These are phyloP conservation scores for Lordiphosa stackelbergi DNA, from an alignment of 1,140 invertebrate genomes.

Conservation along the genomic window DNA sequence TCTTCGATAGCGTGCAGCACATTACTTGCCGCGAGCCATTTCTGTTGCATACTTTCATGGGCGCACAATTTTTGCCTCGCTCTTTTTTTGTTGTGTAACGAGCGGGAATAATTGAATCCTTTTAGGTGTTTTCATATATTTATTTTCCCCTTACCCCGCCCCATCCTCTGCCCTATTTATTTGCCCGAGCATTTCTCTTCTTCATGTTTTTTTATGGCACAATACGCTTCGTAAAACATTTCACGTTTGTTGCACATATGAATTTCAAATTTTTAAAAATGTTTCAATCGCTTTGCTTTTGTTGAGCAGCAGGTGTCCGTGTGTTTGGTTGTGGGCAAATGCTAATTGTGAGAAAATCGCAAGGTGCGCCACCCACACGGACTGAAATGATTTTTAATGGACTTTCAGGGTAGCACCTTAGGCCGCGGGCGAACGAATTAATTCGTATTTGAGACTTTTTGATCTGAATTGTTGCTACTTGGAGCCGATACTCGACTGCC, in stretches of 20 bases:
- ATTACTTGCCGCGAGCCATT: slow-evolving; percentile 71
- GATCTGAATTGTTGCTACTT: slow-evolving; percentile 1
- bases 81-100: slow-evolving; percentile 62
- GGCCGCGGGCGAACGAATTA: slow-evolving; percentile 54
- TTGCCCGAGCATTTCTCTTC: slow-evolving; percentile 28
- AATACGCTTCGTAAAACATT: slow-evolving; percentile 73
- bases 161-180: background rate
- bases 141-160: slow-evolving; percentile 31
- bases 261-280: slow-evolving; percentile 76
- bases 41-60: slow-evolving; percentile 72
- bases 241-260: slow-evolving; percentile 75
- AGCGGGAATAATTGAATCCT: slow-evolving; percentile 75
- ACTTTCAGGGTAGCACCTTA: slow-evolving; percentile 49
- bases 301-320: slow-evolving; percentile 30
- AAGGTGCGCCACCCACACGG: slow-evolving; percentile 56
- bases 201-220: slow-evolving; percentile 68
- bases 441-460: slow-evolving; percentile 19
- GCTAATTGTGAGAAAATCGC: slow-evolving; percentile 74
- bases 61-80: slow-evolving; percentile 46
- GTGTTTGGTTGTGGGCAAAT: slow-evolving; percentile 37
- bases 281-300: slow-evolving; percentile 58
- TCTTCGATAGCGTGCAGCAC: slow-evolving; percentile 30
- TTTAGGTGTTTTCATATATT: slow-evolving; percentile 71
- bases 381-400: slow-evolving; percentile 74
- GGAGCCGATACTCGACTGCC: background rate